phyloP scores from a whole-genome alignment of 64 coral and sea anemone genomes.

The Montipora cactus region DNA sequence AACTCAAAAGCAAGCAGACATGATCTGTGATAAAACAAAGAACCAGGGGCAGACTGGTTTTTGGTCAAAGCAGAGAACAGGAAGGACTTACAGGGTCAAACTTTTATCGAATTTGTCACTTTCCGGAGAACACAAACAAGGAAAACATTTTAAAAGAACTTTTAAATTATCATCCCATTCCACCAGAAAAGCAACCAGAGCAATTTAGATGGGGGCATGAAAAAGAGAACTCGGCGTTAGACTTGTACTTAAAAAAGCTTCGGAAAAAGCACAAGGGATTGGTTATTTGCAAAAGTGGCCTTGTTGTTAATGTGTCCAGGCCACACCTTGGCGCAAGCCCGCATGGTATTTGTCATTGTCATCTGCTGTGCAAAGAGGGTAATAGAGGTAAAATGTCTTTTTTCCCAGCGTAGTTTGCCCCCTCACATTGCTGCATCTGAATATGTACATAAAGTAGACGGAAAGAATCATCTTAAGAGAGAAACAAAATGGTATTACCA shows the following conservation, averaged over 20 bases:
- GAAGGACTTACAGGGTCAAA: too few species aligned
- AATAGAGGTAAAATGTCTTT: slow-evolving; percentile 39
- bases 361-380: slow-evolving; percentile 42
- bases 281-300: slow-evolving; percentile 15
- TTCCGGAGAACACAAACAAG: too few species aligned
- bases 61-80: too few species aligned
- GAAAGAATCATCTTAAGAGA: slow-evolving; percentile 28
- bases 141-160: slow-evolving; percentile 26
- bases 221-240: neutral
- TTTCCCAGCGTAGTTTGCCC: neutral
- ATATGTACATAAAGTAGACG: neutral
- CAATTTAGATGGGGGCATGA: slow-evolving; percentile 36
- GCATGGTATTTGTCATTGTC: neutral
- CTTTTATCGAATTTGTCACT: too few species aligned
- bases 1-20: too few species aligned
- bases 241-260: slow-evolving; percentile 28
- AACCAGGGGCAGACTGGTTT: too few species aligned
- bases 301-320: slow-evolving; percentile 25
- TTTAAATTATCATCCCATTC: neutral
- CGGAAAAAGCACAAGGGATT: slow-evolving; percentile 17
- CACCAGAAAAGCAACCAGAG: slow-evolving; percentile 13
- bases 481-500: slow-evolving; percentile 68
- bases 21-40: too few species aligned
- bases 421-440: slow-evolving; percentile 51
- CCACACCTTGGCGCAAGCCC: slow-evolving; percentile 47